These are phyloP conservation scores for Semicossyphus pulcher DNA, from an alignment of 2,113 vertebrate genomes.

Conservation along the genomic window DNA sequence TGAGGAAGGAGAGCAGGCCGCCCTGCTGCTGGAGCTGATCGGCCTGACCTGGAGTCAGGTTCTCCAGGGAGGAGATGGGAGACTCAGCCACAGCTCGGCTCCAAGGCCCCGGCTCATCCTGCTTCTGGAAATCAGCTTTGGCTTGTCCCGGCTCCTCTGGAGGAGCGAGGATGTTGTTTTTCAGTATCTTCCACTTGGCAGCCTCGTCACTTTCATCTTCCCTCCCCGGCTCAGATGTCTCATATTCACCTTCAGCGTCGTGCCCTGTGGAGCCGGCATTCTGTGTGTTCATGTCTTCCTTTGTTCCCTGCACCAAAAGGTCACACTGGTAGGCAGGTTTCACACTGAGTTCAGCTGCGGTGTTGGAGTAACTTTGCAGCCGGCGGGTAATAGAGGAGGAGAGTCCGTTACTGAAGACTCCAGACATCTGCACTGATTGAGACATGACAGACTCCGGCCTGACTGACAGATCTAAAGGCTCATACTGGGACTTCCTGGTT, in stretches of 20 bases:
- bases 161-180: slow-evolving; percentile 40
- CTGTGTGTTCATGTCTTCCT: slow-evolving; percentile 83
- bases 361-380: slow-evolving; percentile 81
- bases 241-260: slow-evolving; percentile 77
- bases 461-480: slow-evolving; percentile 93
- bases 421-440: slow-evolving; percentile 82
- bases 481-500: slow-evolving; percentile 90
- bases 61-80: slow-evolving; percentile 85
- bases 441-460: slow-evolving; percentile 85
- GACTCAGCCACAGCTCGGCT: slow-evolving; percentile 68
- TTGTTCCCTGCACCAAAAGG: slow-evolving; percentile 82
- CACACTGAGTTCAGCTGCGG: slow-evolving; percentile 78
- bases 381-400: slow-evolving; percentile 68
- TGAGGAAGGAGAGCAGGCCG: slow-evolving; percentile 92
- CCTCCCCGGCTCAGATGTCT: slow-evolving; percentile 73
- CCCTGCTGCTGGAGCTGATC: slow-evolving; percentile 86
- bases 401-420: slow-evolving; percentile 82
- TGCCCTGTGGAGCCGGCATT: slow-evolving; percentile 72
- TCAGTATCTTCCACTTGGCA: slow-evolving; percentile 66
- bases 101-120: slow-evolving; percentile 86
- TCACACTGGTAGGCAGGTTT: slow-evolving; percentile 82
- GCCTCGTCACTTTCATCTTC: slow-evolving; percentile 60
- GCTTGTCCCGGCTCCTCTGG: slow-evolving; percentile 57
- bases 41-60: slow-evolving; percentile 85
- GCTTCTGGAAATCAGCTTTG: slow-evolving; percentile 48